Evolutionary conservation across 2,113 vertebrate genomes (phyloP).

Genomic region (Lipophrys pholis): DNA sequence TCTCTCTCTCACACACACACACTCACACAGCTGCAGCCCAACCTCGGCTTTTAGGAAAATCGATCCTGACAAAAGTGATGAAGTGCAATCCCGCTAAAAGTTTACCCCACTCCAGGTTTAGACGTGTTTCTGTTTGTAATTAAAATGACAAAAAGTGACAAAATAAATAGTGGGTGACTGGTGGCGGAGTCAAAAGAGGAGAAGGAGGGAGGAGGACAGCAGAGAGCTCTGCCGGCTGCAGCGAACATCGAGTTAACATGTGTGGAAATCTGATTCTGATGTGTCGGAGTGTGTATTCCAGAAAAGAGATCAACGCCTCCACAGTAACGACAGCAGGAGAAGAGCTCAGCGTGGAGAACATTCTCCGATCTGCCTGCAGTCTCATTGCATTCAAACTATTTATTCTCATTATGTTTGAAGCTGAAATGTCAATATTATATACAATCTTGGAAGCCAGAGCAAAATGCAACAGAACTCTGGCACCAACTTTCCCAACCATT

Average conservation of each 20-base stretch:
- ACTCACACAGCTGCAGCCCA: too few relatives aligned
- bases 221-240: slow-evolving; percentile 7
- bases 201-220: slow-evolving; percentile 1
- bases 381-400: background rate
- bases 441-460: too few relatives aligned
- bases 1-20: slow-evolving; percentile 20
- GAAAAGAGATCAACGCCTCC: slow-evolving; percentile 37
- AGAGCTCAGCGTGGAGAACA: background rate
- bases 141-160: slow-evolving; percentile 6
- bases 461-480: too few relatives aligned
- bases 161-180: background rate
- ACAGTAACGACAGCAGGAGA: slow-evolving; percentile 1
- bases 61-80: slow-evolving; percentile 62
- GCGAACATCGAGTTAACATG: slow-evolving; percentile 35
- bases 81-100: slow-evolving; percentile 28
- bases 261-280: slow-evolving; percentile 54
- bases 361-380: background rate
- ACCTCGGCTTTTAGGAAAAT: slow-evolving; percentile 63
- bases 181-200: background rate
- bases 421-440: too few relatives aligned
- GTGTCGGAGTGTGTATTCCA: slow-evolving; percentile 40
- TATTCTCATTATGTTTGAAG: too few relatives aligned
- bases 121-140: slow-evolving; percentile 11
- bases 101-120: slow-evolving; percentile 15
- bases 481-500: too few relatives aligned